Conservation (phyloP, 2,888 invertebrate species). For the Muschampia plurimacula region DNA sequence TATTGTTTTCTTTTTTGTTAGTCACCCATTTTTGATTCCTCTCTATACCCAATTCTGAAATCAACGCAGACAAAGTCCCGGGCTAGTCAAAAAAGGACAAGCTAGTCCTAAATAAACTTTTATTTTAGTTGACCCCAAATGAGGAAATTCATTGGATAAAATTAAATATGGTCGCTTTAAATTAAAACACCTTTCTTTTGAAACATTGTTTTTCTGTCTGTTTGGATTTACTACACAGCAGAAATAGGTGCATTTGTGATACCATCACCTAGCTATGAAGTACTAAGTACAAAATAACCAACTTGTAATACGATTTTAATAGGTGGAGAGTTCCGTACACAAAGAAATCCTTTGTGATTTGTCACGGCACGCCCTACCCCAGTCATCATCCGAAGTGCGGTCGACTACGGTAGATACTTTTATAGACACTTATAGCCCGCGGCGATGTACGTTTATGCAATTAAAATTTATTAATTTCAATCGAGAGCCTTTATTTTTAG, state of each 20-base stretch:
- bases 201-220: background rate
- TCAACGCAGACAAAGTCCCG: too few relatives aligned
- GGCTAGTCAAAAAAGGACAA: too few relatives aligned
- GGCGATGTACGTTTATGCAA: conserved; percentile 53
- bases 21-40: too few relatives aligned
- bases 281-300: conserved; percentile 8
- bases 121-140: too few relatives aligned
- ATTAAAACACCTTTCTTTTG: background rate
- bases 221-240: background rate
- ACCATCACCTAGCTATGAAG: background rate
- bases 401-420: conserved; percentile 37
- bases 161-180: background rate
- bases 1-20: too few relatives aligned
- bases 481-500: conserved; percentile 64
- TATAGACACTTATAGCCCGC: conserved; percentile 32
- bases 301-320: conserved; percentile 26
- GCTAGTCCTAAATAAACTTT: too few relatives aligned
- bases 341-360: conserved; percentile 28
- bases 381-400: conserved; percentile 31
- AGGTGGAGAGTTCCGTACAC: conserved; percentile 15
- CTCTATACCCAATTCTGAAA: too few relatives aligned
- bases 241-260: background rate
- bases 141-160: too few relatives aligned
- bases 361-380: conserved; percentile 36
- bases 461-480: conserved; percentile 73